Percentiles rank a stretch among this genome's conserved stretches.
phyloP scores from a whole-genome alignment of 1,140 invertebrate genomes.

The Panagrolaimus sp. region DNA sequence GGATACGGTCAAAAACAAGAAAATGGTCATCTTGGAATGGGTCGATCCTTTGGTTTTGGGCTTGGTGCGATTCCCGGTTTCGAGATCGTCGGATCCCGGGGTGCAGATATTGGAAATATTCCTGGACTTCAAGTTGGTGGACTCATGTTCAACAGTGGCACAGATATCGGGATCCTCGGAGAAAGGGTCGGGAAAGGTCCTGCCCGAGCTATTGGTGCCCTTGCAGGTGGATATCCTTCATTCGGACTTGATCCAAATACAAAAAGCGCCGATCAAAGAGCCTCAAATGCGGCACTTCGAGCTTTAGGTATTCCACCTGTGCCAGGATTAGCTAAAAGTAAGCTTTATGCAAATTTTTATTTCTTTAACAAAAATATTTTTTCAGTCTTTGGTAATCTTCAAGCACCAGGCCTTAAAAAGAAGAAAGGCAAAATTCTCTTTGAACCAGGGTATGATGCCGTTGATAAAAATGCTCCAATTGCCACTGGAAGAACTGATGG shows the following conservation, averaged over 20 bases:
- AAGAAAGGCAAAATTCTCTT: slow-evolving; percentile 24
- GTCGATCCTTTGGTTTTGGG: slow-evolving; percentile 39
- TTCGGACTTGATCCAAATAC: slow-evolving; percentile 35
- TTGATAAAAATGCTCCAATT: slow-evolving; percentile 42
- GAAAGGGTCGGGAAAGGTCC: slow-evolving; percentile 38
- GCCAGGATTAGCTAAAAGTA: slow-evolving; percentile 40
- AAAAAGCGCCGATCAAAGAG: slow-evolving; percentile 35
- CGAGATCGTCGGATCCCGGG: slow-evolving; percentile 28
- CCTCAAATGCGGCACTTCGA: slow-evolving; percentile 30
- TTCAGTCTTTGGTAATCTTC: slow-evolving; percentile 32
- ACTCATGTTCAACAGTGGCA: slow-evolving; percentile 44
- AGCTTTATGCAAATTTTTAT: slow-evolving; percentile 9
- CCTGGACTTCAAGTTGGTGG: slow-evolving; percentile 45
- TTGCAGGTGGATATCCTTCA: slow-evolving; percentile 32
- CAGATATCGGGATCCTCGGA: slow-evolving; percentile 38
- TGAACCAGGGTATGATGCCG: slow-evolving; percentile 45
- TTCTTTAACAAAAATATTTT: background rate
- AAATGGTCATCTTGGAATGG: slow-evolving; percentile 44
- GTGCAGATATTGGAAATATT: slow-evolving; percentile 41
- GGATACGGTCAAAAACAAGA: slow-evolving; percentile 49
- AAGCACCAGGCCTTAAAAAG: slow-evolving; percentile 28
- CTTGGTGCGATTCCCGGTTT: slow-evolving; percentile 43
- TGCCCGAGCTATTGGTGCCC: slow-evolving; percentile 35
- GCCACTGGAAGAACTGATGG: slow-evolving; percentile 42
- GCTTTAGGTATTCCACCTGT: slow-evolving; percentile 41